A percentile compares a stretch with the other conserved stretches of the same genome.
phyloP scores from a whole-genome alignment of 2,888 invertebrate species.

The Andrena camellia region DNA sequence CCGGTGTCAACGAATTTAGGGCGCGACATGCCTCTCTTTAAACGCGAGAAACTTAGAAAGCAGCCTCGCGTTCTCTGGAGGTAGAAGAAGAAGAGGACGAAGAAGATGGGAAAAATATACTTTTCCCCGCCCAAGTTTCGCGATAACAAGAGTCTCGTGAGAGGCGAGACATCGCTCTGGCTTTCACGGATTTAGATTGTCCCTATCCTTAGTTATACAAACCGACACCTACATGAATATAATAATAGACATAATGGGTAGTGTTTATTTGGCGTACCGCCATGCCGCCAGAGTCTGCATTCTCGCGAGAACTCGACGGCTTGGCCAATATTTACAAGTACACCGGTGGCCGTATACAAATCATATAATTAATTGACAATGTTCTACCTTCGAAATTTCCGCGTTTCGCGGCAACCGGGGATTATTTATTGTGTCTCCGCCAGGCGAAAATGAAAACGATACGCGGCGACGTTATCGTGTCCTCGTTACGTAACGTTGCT shows the following conservation, averaged over 20 bases:
- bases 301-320: slow-evolving; percentile 31
- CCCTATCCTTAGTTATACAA: slow-evolving; percentile 58
- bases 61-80: background rate
- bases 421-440: slow-evolving; percentile 41
- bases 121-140: background rate
- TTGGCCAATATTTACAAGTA: slow-evolving; percentile 63
- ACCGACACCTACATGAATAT: slow-evolving; percentile 65
- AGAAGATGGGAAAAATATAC: background rate
- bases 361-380: slow-evolving; percentile 63
- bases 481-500: slow-evolving; percentile 30
- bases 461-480: background rate
- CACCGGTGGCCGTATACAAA: slow-evolving; percentile 48
- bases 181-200: slow-evolving; percentile 57
- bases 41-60: slow-evolving; percentile 38
- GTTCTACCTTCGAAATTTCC: slow-evolving; percentile 50
- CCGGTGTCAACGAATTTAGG: slow-evolving; percentile 33
- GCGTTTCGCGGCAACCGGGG: slow-evolving; percentile 27
- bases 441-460: slow-evolving; percentile 27
- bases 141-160: slow-evolving; percentile 33
- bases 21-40: slow-evolving; percentile 24
- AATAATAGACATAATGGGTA: slow-evolving; percentile 68
- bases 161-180: slow-evolving; percentile 11
- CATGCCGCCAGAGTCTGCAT: slow-evolving; percentile 56
- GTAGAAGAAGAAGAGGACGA: background rate
- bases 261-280: slow-evolving; percentile 64